A percentile compares a stretch with the other conserved stretches of the same genome.
phyloP scores from a whole-genome alignment of 1,140 invertebrate genomes.

The Cherax quadricarinatus region DNA sequence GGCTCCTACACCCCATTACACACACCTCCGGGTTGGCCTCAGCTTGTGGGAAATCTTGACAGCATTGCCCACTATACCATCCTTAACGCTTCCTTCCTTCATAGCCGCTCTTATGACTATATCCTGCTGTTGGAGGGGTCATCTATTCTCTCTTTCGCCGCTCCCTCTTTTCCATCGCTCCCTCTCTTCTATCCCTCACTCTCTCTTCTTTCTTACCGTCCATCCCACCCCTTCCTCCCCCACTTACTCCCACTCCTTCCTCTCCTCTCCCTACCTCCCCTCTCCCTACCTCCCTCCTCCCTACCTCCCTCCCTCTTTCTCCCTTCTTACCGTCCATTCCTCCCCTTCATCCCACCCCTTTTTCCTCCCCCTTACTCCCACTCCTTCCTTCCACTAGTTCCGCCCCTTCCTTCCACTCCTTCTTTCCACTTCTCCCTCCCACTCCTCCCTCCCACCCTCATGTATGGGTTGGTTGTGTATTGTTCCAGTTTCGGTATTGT shows the following conservation, averaged over 20 bases:
- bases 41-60: background rate
- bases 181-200: background rate
- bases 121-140: background rate
- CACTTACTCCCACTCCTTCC: background rate
- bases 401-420: too few relatives aligned
- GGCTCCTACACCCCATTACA: too few relatives aligned
- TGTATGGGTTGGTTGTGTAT: too few relatives aligned
- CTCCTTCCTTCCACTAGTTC: too few relatives aligned
- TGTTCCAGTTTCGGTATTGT: too few relatives aligned
- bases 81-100: background rate
- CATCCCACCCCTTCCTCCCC: background rate
- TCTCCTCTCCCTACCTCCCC: background rate
- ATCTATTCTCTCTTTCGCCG: background rate
- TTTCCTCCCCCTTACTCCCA: too few relatives aligned
- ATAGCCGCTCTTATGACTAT: background rate
- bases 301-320: background rate
- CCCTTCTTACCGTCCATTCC: too few relatives aligned
- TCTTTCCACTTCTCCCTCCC: too few relatives aligned
- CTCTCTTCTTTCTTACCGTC: background rate
- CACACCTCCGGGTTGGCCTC: background rate
- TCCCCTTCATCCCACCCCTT: too few relatives aligned
- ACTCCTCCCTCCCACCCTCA: too few relatives aligned
- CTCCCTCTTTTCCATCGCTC: too few relatives aligned
- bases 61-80: background rate
- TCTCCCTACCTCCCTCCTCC: background rate